Conservation (phyloP, 2,888 invertebrate species). For the Eurytoma californica region DNA sequence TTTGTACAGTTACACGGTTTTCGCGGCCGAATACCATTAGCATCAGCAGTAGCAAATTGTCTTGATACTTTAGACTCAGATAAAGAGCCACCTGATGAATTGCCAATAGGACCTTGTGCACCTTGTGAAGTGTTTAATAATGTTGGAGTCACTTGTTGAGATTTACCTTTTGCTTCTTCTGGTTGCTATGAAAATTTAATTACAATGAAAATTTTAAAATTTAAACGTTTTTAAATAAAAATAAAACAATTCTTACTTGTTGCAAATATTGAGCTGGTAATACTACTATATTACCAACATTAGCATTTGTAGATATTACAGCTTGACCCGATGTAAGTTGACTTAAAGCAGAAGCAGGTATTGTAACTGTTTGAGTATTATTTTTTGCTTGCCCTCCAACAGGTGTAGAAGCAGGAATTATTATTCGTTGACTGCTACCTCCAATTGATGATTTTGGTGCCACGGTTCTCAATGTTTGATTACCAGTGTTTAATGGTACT, state of each 20-base stretch:
- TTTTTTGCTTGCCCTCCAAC: conserved; percentile 67
- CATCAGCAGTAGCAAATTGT: conserved; percentile 70
- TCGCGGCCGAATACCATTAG: conserved; percentile 81
- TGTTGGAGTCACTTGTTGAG: conserved; percentile 66
- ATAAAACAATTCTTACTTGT: conserved; percentile 64
- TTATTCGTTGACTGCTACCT: conserved; percentile 71
- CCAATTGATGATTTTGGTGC: conserved; percentile 72
- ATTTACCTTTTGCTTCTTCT: conserved; percentile 68
- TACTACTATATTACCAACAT: conserved; percentile 77
- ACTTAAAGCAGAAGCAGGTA: conserved; percentile 74
- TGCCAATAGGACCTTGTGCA: conserved; percentile 65
- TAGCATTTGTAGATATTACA: conserved; percentile 70
- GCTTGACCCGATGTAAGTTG: conserved; percentile 74
- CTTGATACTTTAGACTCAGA: conserved; percentile 67
- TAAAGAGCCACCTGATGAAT: conserved; percentile 63
- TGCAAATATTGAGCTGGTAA: conserved; percentile 79
- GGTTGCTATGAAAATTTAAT: conserved; percentile 57
- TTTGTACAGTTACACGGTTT: conserved; percentile 99
- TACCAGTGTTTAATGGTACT: conserved; percentile 69
- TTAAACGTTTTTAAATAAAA: not conserved
- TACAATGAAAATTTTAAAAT: not conserved
- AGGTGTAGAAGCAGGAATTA: conserved; percentile 73
- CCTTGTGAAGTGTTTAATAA: conserved; percentile 66
- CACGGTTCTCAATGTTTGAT: conserved; percentile 71
- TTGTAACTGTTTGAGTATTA: conserved; percentile 66